Evolutionary conservation across 2,888 invertebrate genomes (phyloP), one percentile per base, ranked within the genome.

Genomic region (Chalcosyrphus nemorum): DNA sequence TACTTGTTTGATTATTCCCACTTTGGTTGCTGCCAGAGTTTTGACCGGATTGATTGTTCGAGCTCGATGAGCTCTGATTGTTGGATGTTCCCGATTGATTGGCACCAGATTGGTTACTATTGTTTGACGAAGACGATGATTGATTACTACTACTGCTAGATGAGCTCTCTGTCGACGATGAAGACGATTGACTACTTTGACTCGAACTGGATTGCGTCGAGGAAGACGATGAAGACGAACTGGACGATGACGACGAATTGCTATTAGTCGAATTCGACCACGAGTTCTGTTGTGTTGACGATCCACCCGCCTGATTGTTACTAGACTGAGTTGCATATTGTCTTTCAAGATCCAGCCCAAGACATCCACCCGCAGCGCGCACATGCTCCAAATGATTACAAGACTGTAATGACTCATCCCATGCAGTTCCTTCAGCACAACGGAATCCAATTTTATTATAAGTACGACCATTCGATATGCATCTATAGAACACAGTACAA

Each of bases 401-500:
- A 57, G 94, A 93, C 89, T 93, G 92, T 76, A 94, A 91, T 63
- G 92, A 91, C 74, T 94, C 93, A 91, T 96, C 95, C 96, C 96
- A 96, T 32, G 95, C 94, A 4, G 96, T 96, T 59, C 95, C 96
- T 68, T 94, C 93, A 2, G 94, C 95, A 90, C 96, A 96, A 11
- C 92, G 92, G 89, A 95, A 96, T 82, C 95, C 94, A 89, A 95
- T 94, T 90, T 93, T 94, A 54, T 91, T 94, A 87, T 92, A 95
- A 78, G 93, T 93, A 27, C 92, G 91, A 0, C 93, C 94, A 88
- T 93, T 93, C 75, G 93, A 92, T 19, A 96, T 95, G 90, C 96
- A 96, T 86, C 96, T 93, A 89, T 95, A 95, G 91, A 96, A 96
- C 89, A 94, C 95, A 78, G 93, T 94, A 88, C 96, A 96, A 88